Evolutionary conservation across 23 tunicate species (phyloP), one percentile per base, ranked within the genome.

Genomic region (Botrylloides violaceus): DNA sequence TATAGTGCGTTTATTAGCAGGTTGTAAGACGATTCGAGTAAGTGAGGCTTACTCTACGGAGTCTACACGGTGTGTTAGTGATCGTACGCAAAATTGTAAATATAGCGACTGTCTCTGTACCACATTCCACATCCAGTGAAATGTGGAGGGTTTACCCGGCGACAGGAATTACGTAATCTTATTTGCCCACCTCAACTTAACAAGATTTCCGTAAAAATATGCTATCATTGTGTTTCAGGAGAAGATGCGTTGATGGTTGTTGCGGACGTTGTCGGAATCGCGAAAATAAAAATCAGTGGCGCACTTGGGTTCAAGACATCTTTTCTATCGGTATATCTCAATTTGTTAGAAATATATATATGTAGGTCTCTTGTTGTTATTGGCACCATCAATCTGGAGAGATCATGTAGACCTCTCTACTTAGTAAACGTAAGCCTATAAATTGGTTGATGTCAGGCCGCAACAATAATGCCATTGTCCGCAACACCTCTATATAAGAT

Each of bases 241-340:
- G 88, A 88, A 72, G 96, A 88, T 66, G 96, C 83, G 21, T 65
- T 77, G 15, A 49, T 88, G 59, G 36, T 88, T 21, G 77, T 88
- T 24, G 87, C 96, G 2, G 83, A 77, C 32, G 73, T 31, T 27
- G 64, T 31, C 33, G 63, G 47, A 20, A 70, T 88, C 3, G 70
- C 32, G n/a, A 88, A 88, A 59, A 30, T 88, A 32, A 55, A 75
- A 27, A 50, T 88, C 18, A 81, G 83, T 19, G 82, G 39, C 27
- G 96, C 84, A 35, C 19, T 18, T 25, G 96, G 84, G 22, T 82
- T 82, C 58, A 57, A 43, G 35, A 71, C 64, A 3, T 23, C 75
- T 30, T 88, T 34, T 56, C 66, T 88, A 55, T 61, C 37, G 64
- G 96, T 88, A 34, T 53, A 65, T 68, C 15, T 9, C 1, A 21